A percentile compares a stretch with the other conserved stretches of the same genome.
Evolutionary conservation across 2,113 vertebrate genomes (phyloP).

Genomic region (Ceyx margarethae): DNA sequence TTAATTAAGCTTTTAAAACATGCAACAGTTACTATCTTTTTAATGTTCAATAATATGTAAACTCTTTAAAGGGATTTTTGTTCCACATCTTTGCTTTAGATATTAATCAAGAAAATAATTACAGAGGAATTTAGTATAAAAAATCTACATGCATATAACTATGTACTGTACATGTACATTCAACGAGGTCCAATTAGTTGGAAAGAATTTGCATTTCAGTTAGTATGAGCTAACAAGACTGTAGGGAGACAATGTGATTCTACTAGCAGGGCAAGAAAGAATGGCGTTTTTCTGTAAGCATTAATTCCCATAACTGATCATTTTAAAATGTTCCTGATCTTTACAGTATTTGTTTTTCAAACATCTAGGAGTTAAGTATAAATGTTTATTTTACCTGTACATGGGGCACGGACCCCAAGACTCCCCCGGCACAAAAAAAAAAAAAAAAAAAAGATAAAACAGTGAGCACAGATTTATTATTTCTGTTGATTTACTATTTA

Average conservation of each 20-base stretch:
- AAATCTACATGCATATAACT: constrained; percentile 72
- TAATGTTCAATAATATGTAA: constrained; percentile 67
- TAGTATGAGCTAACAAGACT: constrained; percentile 80
- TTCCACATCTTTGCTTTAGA: constrained; percentile 58
- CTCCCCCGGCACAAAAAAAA: background rate
- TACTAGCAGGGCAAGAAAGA: constrained; percentile 71
- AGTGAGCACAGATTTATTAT: background rate
- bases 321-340: constrained; percentile 76
- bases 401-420: too few species aligned
- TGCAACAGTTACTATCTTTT: constrained; percentile 60
- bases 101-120: constrained; percentile 77
- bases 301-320: constrained; percentile 74
- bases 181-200: constrained; percentile 80
- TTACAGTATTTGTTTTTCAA: constrained; percentile 72
- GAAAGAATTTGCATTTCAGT: constrained; percentile 80
- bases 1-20: constrained; percentile 63
- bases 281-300: constrained; percentile 73
- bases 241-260: constrained; percentile 74
- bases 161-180: constrained; percentile 72
- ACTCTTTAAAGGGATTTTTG: constrained; percentile 62
- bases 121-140: constrained; percentile 68
- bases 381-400: constrained; percentile 62
- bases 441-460: background rate
- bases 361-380: constrained; percentile 59
- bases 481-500: background rate